Evolutionary conservation across 2,797 vertebrate species (phyloP).

Genomic region (Darevskia mixta): DNA sequence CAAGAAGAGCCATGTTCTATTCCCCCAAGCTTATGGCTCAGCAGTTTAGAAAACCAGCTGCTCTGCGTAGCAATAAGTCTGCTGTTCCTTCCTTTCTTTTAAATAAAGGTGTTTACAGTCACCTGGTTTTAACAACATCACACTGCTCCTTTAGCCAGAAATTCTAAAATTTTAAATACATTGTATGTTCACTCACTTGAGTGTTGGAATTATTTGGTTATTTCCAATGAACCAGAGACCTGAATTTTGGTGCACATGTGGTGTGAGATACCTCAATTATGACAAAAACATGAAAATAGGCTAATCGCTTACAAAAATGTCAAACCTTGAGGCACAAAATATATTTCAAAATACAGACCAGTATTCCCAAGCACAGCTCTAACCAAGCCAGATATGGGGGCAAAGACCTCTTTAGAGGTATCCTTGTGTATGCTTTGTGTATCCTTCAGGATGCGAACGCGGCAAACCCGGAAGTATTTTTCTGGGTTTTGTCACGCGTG

Average conservation of each 20-base stretch:
- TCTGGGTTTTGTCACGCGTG: too few species aligned
- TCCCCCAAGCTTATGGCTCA: not conserved
- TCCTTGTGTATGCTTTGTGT: too few species aligned
- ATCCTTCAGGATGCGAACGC: too few species aligned
- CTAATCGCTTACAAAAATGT: not conserved
- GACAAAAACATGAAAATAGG: not conserved
- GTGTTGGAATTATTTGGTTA: not conserved
- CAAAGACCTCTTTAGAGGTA: too few species aligned
- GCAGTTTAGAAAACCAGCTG: constrained; percentile 23
- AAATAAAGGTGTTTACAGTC: not conserved
- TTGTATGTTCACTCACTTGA: not conserved
- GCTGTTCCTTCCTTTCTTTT: not conserved
- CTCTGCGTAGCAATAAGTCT: not conserved
- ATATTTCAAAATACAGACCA: not conserved
- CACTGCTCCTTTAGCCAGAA: not conserved
- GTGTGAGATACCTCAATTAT: not conserved
- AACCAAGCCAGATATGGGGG: not conserved
- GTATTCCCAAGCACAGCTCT: not conserved
- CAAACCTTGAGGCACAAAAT: not conserved
- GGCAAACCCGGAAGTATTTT: too few species aligned
- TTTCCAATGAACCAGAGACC: not conserved
- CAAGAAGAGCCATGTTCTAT: not conserved
- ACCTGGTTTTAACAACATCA: not conserved
- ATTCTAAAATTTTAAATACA: not conserved
- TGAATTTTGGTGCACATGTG: not conserved